Percentiles rank a stretch among this genome's conserved stretches.
These are phyloP conservation scores for Morpho deidamia DNA, from an alignment of 2,888 invertebrate species.

Conservation along the genomic window DNA sequence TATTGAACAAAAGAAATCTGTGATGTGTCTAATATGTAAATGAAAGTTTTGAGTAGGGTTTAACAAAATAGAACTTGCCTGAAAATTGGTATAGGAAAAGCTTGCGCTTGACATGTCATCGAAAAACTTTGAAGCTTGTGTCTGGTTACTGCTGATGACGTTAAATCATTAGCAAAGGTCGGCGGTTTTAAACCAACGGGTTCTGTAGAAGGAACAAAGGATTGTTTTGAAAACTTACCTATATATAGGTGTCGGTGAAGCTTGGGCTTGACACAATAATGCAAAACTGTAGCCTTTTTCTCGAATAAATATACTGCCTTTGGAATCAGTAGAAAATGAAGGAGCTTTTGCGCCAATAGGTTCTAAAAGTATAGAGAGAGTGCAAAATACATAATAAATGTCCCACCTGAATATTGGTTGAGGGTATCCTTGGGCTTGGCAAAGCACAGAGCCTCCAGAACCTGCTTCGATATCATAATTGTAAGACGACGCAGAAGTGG, in stretches of 20 bases:
- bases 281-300: slow-evolving; percentile 77
- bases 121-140: slow-evolving; percentile 76
- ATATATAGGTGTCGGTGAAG: slow-evolving; percentile 81
- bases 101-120: slow-evolving; percentile 84
- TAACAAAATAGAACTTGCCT: too few species aligned
- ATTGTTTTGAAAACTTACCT: slow-evolving; percentile 67
- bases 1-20: too few species aligned
- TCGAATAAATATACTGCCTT: slow-evolving; percentile 80
- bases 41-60: too few species aligned
- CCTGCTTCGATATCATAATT: slow-evolving; percentile 59
- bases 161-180: slow-evolving; percentile 78
- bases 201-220: slow-evolving; percentile 64
- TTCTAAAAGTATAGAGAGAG: slow-evolving; percentile 55
- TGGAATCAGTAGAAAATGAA: slow-evolving; percentile 80
- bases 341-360: slow-evolving; percentile 81
- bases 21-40: too few species aligned
- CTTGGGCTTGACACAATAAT: slow-evolving; percentile 81
- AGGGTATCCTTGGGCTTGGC: slow-evolving; percentile 80
- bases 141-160: slow-evolving; percentile 79
- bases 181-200: slow-evolving; percentile 81
- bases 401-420: slow-evolving; percentile 83
- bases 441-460: slow-evolving; percentile 69
- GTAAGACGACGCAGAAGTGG: slow-evolving; percentile 71
- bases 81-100: slow-evolving; percentile 83
- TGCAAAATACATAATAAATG: slow-evolving; percentile 31